Evolutionary conservation across 2,797 vertebrate genomes (phyloP), one percentile per base, ranked within the genome.

Genomic region (Oryzias dopingdopingensis): DNA sequence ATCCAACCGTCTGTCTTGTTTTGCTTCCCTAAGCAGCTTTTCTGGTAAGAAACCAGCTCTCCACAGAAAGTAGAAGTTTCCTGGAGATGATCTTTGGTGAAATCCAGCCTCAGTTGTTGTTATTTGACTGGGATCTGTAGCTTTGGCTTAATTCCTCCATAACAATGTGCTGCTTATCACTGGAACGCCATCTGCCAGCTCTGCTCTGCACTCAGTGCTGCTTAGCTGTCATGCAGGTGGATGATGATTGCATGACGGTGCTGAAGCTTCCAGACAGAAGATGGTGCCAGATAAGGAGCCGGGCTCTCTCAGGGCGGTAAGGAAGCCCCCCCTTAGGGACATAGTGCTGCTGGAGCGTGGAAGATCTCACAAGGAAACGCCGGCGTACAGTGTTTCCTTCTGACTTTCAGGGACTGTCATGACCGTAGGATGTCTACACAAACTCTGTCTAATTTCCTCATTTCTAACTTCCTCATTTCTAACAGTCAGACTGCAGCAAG

Each of bases 221-320:
- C 85, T 81, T 73, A 77, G 81, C 83, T 84, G 87, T 64, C 86
- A 88, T 91, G 91, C 91, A 90, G 91, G 91, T 90, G 86, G 85
- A 80, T 63, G 84, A 77, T 83, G 80, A 88, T 85, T 86, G 87
- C 86, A 91, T 90, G 67, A 91, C 87, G 91, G 91, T 79, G 54
- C 83, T 72, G 66, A 84, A 65, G 76, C 84, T 69, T 75, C 80
- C 89, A 90, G 91, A 91, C 87, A 82, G 65, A 72, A 75, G 91
- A 93, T 92, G 90, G 87, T 90, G 91, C 90, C 90, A 89, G 90
- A 92, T 92, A 92, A 91, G 83, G 81, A 70, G 65, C 44, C 55
- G 47, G 42, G 64, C 55, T 60, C 79, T 78, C 62, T 83, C 81
- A 83, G 89, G 90, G 81, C 75, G 89, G 84, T 86, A 76, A 66